A percentile compares a stretch with the other conserved stretches of the same genome.
phyloP scores from a whole-genome alignment of 2,888 invertebrate species.

The Agrilus cyanescens region DNA sequence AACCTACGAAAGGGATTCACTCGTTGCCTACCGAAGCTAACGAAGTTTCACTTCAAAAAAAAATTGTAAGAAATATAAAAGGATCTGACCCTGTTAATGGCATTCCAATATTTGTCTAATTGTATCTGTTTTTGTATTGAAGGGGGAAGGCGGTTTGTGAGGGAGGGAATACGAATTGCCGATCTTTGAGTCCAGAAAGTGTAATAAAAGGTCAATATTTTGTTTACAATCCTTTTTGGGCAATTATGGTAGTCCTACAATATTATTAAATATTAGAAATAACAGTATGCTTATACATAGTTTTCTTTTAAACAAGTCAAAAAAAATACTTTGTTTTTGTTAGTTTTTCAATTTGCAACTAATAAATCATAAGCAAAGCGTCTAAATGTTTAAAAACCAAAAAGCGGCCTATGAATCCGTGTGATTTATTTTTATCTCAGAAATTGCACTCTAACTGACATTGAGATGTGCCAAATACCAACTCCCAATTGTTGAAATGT shows the following conservation, averaged over 20 bases:
- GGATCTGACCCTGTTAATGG: conserved; percentile 14
- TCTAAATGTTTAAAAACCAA: too few species aligned
- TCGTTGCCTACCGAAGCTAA: too few species aligned
- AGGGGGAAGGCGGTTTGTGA: conserved; percentile 12
- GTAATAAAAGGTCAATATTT: conserved; percentile 15
- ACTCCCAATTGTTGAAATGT: too few species aligned
- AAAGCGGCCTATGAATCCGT: too few species aligned
- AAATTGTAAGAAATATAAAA: not conserved
- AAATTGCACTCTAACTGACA: too few species aligned
- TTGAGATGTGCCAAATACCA: too few species aligned
- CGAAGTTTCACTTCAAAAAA: too few species aligned
- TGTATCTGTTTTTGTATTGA: conserved; percentile 14
- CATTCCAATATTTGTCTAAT: conserved; percentile 18
- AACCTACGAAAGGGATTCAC: too few species aligned
- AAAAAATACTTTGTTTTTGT: too few species aligned
- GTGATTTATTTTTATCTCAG: too few species aligned
- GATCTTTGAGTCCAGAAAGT: conserved; percentile 17
- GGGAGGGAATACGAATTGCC: conserved; percentile 11
- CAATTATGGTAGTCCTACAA: conserved; percentile 8
- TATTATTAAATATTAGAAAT: not conserved
- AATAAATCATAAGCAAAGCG: too few species aligned
- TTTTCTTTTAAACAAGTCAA: not conserved
- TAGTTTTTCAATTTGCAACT: too few species aligned
- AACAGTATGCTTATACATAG: not conserved
- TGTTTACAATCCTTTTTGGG: conserved; percentile 10